Evolutionary conservation across 2,888 invertebrate genomes (phyloP), one percentile per base, ranked within the genome.

Genomic region (Agrochola lota): DNA sequence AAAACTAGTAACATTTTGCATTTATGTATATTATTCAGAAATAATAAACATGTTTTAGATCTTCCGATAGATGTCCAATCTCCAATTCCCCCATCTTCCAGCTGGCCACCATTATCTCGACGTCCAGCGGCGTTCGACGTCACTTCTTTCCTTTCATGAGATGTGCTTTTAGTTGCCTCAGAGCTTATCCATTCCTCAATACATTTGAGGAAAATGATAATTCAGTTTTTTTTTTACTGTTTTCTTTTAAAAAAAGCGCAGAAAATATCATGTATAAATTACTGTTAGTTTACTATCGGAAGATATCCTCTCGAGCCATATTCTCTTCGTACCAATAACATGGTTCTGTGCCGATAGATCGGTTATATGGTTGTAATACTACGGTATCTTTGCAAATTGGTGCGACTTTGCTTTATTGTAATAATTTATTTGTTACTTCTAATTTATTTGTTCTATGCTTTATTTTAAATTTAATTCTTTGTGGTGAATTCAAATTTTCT

Each of bases 11-110:
- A 81, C 73, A 69, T 81, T 78, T 75, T 77, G 26, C 72, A 76
- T 80, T 80, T 74, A 59, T n/a, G n/a, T n/a, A n/a, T 43, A 73
- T 49, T 62, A 72, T 72, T 74, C 71, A n/a, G 55, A 69, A 74
- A 70, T 15, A 72, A 72, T 49, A n/a, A 59, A 40, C 20, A 62
- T 52, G 55, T 59, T 63, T 35, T 35, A 49, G 30, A 71, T 83
- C 83, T 83, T 78, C 75, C 87, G 85, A 83, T 85, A 75, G 77
- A 78, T 46, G 17, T 30, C 67, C 59, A 23, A 52, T 71, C 64
- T 63, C 77, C 49, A 79, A 26, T 63, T 68, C 59, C 81, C 30
- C 49, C 17, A 75, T 30, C 49, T 30, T 15, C n/a, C 20, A 52
- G 20, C 74, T 73, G 57, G 49, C n/a, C 63, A 40, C 46, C 20